Evolutionary conservation across 2,797 vertebrate species (phyloP), one percentile per base, ranked within the genome.

Genomic region (Betta splendens): DNA sequence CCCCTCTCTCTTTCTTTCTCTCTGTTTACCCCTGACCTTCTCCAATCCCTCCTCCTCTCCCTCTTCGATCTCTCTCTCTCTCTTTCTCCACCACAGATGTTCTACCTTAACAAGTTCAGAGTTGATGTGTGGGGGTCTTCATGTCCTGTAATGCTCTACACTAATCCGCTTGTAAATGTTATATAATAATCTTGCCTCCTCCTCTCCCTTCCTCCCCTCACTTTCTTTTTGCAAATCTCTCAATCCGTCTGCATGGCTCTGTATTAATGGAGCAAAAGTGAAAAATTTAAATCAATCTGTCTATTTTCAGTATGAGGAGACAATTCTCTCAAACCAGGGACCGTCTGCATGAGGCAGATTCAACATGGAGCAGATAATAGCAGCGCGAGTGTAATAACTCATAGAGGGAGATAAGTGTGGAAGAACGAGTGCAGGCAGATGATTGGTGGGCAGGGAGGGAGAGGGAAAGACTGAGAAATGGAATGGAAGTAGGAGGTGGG

Each of bases 31-130:
- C 60, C 74, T 77, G 74, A 77, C 78, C 75, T 77, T 63, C 80
- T 72, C 50, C 44, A 60, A 43, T 55, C 60, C 38, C 57, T 44
- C 38, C 39, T 43, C 47, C 54, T 43, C 44, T 18, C 11, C 26
- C n/a, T n/a, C n/a, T n/a, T n/a, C n/a, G n/a, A 38, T 15, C 42
- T 31, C 45, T 12, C 22, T 35, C 44, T 52, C 57, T 20, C 32
- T 48, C 59, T 48, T 20, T 26, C 67, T 54, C 40, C 25, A 55
- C 47, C 66, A 77, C 82, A 86, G 80, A 87, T 87, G 78, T 87
- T 85, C 75, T 75, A 81, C 79, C 77, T 78, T 82, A 81, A 84
- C 74, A 77, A 84, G 81, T 85, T 88, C 63, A 85, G 61, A 76
- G 75, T 71, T 84, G 70, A 73, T 39, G 37, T 86, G 68, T 60